phyloP scores from a whole-genome alignment of 2,113 vertebrate species.

The Crotalus helleri region DNA sequence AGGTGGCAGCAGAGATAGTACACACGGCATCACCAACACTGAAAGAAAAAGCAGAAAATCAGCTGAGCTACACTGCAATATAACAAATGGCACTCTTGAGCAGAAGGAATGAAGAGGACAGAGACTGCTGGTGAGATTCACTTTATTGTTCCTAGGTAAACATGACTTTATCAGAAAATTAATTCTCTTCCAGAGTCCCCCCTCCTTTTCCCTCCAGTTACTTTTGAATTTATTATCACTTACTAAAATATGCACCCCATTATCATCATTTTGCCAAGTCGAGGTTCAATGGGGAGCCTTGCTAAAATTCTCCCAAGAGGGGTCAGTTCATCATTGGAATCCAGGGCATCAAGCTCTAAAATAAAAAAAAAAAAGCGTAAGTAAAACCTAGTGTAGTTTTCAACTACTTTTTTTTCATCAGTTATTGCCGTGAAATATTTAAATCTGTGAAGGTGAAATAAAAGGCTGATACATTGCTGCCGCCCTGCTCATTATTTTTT shows the following conservation, averaged over 20 bases:
- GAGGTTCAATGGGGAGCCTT: constrained; percentile 91
- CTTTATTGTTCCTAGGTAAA: not conserved
- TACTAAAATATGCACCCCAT: constrained; percentile 97
- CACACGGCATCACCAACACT: constrained; percentile 94
- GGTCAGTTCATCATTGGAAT: constrained; percentile 90
- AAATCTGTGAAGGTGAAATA: not conserved
- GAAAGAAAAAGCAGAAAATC: constrained; percentile 46
- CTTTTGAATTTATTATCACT: constrained; percentile 47
- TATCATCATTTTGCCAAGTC: constrained; percentile 98
- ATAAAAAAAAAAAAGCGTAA: constrained; percentile 15
- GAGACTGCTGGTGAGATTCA: not conserved
- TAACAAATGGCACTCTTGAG: not conserved
- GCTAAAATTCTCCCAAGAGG: constrained; percentile 92
- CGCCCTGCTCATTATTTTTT: not conserved
- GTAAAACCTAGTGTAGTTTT: not conserved
- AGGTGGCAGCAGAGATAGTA: constrained; percentile 90
- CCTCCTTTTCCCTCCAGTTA: not conserved
- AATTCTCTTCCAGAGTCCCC: not conserved
- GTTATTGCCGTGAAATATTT: not conserved
- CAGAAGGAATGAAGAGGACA: not conserved
- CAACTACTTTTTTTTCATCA: not conserved
- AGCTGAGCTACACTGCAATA: not conserved
- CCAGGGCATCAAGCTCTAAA: constrained; percentile 90
- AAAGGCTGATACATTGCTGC: not conserved
- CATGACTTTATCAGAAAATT: not conserved